Percentiles rank a stretch among this genome's conserved stretches.
phyloP scores from a whole-genome alignment of 2,797 vertebrate species.

The Rhinichthys osculus region DNA sequence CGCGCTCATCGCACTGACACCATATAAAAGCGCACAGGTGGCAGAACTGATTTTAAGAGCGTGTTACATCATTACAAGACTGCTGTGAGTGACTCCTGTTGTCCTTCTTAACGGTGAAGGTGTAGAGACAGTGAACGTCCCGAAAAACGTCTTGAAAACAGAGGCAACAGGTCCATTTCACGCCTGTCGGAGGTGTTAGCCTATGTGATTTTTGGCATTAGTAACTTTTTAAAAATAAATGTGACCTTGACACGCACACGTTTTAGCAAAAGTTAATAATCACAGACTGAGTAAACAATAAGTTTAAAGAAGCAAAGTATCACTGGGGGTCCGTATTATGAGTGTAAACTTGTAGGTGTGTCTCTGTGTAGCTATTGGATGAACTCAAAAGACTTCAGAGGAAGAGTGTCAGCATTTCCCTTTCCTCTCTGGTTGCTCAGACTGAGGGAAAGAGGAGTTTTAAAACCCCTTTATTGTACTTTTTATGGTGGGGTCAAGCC shows the following conservation, averaged over 20 bases:
- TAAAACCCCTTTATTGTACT: neutral
- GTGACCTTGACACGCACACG: slow-evolving; percentile 29
- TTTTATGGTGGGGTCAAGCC: neutral
- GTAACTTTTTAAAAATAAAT: neutral
- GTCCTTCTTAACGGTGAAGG: neutral
- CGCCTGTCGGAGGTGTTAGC: neutral
- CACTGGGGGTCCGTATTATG: neutral
- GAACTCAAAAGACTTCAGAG: slow-evolving; percentile 6
- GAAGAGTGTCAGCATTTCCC: slow-evolving; percentile 62
- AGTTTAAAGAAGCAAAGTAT: slow-evolving; percentile 35
- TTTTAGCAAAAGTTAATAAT: slow-evolving; percentile 59
- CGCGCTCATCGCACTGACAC: slow-evolving; percentile 46
- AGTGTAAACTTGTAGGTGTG: slow-evolving; percentile 10
- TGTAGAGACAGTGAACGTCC: neutral
- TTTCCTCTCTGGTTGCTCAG: slow-evolving; percentile 46
- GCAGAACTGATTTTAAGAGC: slow-evolving; percentile 13
- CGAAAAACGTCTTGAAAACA: neutral
- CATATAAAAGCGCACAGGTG: slow-evolving; percentile 50
- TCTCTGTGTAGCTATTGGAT: neutral
- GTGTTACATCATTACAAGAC: neutral
- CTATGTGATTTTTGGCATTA: neutral
- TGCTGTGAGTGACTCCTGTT: neutral
- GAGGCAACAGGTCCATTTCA: neutral
- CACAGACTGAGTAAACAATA: slow-evolving; percentile 48
- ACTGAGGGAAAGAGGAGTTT: neutral